Conservation (phyloP, 2,113 vertebrate genomes). For the Muntiacus reevesi region DNA sequence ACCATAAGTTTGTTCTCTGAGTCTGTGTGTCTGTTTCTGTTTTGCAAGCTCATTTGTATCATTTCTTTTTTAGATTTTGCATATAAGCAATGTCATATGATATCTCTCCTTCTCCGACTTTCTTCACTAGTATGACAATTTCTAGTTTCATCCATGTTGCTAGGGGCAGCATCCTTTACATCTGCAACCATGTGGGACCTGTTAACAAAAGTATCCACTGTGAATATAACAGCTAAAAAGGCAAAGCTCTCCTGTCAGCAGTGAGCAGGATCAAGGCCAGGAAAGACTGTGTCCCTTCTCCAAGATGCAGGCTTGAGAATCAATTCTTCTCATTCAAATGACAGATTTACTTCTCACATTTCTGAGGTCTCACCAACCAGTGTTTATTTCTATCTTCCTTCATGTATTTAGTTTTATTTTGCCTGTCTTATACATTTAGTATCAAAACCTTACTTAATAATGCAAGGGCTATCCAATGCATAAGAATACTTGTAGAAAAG, state of each 20-base stretch:
- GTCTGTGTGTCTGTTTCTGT: neutral
- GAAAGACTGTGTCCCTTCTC: neutral
- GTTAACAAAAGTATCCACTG: neutral
- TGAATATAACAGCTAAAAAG: neutral
- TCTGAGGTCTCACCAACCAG: neutral
- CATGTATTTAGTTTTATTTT: neutral
- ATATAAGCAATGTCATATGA: neutral
- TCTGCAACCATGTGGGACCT: neutral
- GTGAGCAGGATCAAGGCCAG: neutral
- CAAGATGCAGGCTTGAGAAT: neutral
- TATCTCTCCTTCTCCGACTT: neutral
- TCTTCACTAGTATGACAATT: neutral
- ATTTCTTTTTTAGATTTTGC: neutral
- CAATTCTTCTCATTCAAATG: neutral
- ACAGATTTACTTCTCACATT: neutral
- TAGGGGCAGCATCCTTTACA: neutral
- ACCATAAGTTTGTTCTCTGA: neutral
- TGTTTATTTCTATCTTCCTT: neutral
- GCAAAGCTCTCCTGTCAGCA: neutral
- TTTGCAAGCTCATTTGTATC: neutral
- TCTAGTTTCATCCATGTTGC: neutral
- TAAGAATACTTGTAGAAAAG: neutral
- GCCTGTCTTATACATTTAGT: neutral
- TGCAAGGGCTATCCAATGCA: neutral
- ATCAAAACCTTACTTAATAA: neutral